phyloP scores from a whole-genome alignment of 53 echinoderm and acorn worm species.

The Hippasteria phrygiana region DNA sequence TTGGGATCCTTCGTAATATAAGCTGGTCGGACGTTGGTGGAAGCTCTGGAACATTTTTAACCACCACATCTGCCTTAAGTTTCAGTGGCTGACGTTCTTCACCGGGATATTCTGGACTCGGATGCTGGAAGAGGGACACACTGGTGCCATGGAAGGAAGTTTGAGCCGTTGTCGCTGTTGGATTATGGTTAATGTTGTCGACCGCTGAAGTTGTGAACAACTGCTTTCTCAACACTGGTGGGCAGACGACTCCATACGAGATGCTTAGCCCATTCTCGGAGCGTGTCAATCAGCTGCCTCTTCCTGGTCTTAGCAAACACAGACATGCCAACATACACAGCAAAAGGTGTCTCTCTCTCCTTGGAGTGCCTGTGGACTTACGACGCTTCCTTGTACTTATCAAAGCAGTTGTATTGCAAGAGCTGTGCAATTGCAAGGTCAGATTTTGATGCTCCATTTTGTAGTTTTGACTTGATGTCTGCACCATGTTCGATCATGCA shows the following conservation, averaged over 20 bases:
- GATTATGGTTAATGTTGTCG: constrained; percentile 78
- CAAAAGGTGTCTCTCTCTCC: constrained; percentile 53
- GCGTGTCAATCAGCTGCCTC: constrained; percentile 34
- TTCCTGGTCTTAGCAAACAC: constrained; percentile 64
- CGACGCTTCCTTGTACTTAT: constrained; percentile 23
- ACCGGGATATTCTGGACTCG: constrained; percentile 10
- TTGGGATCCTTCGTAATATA: no score
- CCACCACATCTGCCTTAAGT: neutral
- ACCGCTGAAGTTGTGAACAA: constrained; percentile 66
- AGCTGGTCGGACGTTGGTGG: no score
- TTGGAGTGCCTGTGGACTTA: constrained; percentile 15
- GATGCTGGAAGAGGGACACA: constrained; percentile 59
- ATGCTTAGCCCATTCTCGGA: constrained; percentile 52
- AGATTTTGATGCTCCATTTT: constrained; percentile 44
- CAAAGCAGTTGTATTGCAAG: constrained; percentile 45
- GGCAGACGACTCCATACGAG: constrained; percentile 63
- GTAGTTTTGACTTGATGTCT: constrained; percentile 47
- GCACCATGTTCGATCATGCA: constrained; percentile 59
- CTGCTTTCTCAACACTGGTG: constrained; percentile 27
- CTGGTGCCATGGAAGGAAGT: constrained; percentile 71
- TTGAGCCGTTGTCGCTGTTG: constrained; percentile 56
- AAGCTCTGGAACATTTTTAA: constrained; percentile 6
- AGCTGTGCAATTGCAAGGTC: constrained; percentile 40
- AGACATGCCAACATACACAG: constrained; percentile 45
- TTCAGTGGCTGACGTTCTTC: neutral